Percentiles rank a stretch among this genome's conserved stretches.
phyloP scores from a whole-genome alignment of 2,797 vertebrate species.

The Heliangelus exortis region DNA sequence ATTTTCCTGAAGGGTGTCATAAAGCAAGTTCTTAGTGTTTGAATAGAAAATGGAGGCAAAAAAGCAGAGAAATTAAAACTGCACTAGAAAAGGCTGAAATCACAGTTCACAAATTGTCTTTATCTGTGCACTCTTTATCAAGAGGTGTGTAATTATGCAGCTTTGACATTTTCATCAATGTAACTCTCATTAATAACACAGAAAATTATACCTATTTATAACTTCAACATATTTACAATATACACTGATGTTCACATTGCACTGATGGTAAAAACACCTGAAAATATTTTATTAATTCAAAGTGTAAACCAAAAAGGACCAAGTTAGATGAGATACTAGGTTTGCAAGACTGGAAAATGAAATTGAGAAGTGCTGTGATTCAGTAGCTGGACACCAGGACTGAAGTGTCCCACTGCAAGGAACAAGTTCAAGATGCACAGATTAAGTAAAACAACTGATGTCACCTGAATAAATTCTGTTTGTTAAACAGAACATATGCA shows the following conservation, averaged over 20 bases:
- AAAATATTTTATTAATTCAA: slow-evolving; percentile 31
- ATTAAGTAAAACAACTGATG: neutral
- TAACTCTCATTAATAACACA: slow-evolving; percentile 55
- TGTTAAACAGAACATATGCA: neutral
- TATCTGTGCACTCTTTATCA: slow-evolving; percentile 27
- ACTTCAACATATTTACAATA: slow-evolving; percentile 51
- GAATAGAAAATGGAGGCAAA: neutral
- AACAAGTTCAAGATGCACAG: neutral
- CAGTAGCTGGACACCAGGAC: neutral
- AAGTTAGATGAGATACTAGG: neutral
- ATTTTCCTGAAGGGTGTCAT: neutral
- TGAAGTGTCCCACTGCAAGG: accelerated
- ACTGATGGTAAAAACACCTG: neutral
- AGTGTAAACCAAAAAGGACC: neutral
- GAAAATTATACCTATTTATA: slow-evolving; percentile 68
- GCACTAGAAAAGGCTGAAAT: slow-evolving; percentile 9
- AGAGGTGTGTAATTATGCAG: slow-evolving; percentile 46
- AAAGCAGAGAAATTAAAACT: slow-evolving; percentile 6
- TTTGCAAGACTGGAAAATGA: neutral
- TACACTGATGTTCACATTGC: neutral
- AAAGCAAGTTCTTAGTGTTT: neutral
- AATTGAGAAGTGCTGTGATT: neutral
- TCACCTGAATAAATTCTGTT: neutral
- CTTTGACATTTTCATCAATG: slow-evolving; percentile 68
- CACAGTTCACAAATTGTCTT: slow-evolving; percentile 28